Percentiles rank a stretch among this genome's conserved stretches.
These are phyloP conservation scores for Tympanuchus pallidicinctus DNA, from an alignment of 2,113 vertebrate species.

Conservation along the genomic window DNA sequence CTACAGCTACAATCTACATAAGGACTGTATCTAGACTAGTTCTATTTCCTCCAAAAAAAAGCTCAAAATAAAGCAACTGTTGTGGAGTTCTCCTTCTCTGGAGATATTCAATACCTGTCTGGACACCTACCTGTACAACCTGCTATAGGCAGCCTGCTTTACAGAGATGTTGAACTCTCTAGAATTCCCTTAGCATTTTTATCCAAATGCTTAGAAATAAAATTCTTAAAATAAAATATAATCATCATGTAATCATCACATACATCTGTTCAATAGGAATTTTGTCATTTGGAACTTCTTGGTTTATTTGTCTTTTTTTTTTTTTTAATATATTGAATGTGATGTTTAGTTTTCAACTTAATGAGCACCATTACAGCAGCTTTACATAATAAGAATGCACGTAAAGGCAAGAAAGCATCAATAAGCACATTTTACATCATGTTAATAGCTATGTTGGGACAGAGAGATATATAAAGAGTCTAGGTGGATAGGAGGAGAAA, in stretches of 20 bases:
- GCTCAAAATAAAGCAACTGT: too few species aligned
- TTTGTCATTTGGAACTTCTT: neutral
- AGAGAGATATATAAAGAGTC: neutral
- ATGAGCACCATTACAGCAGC: neutral
- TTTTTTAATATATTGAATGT: neutral
- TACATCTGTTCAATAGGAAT: neutral
- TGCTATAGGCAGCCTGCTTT: too few species aligned
- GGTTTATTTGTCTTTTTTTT: neutral
- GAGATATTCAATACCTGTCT: too few species aligned
- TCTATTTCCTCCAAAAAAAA: too few species aligned
- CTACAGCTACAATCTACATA: too few species aligned
- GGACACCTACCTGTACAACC: too few species aligned
- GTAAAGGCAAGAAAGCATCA: neutral
- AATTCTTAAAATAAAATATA: neutral
- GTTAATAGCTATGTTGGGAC: neutral
- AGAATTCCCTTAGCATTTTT: neutral
- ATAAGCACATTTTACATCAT: neutral
- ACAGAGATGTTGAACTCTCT: too few species aligned
- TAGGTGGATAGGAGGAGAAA: neutral
- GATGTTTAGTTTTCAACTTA: constrained; percentile 5
- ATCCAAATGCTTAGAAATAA: neutral
- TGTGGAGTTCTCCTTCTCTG: too few species aligned
- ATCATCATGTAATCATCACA: neutral
- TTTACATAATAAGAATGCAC: neutral
- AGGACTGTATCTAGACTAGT: too few species aligned